Evolutionary conservation across 2,113 vertebrate genomes (phyloP).

Genomic region (Scomber scombrus): DNA sequence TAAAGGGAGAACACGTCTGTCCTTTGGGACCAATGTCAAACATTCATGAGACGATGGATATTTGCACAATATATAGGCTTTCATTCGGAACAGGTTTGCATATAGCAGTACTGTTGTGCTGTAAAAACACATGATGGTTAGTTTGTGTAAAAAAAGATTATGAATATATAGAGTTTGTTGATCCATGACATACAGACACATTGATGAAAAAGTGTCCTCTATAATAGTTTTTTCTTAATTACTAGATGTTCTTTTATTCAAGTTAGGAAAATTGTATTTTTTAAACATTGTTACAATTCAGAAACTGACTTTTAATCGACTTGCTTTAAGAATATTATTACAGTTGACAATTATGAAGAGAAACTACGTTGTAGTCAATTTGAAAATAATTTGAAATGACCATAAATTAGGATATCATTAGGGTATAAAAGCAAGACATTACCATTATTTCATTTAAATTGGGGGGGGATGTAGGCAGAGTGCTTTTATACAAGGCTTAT

Average conservation of each 20-base stretch:
- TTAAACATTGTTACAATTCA: not conserved
- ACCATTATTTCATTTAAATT: not conserved
- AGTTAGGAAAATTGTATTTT: not conserved
- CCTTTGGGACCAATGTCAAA: constrained; percentile 82
- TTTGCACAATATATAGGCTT: constrained; percentile 34
- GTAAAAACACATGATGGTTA: not conserved
- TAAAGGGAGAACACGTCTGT: constrained; percentile 79
- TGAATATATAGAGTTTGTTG: not conserved
- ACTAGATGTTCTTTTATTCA: not conserved
- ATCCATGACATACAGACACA: not conserved
- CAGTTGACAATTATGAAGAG: not conserved
- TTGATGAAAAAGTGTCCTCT: too few relatives aligned
- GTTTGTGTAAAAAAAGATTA: too few relatives aligned
- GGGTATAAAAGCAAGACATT: not conserved
- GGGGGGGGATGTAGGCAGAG: not conserved
- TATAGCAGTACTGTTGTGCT: not conserved
- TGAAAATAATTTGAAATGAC: not conserved
- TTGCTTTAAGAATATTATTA: not conserved
- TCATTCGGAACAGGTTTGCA: constrained; percentile 46
- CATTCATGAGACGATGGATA: constrained; percentile 74
- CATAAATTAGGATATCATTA: not conserved
- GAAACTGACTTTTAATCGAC: not conserved
- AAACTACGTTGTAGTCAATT: not conserved
- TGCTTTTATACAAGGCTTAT: not conserved
- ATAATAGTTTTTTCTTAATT: not conserved